Evolutionary conservation across 2,113 vertebrate species (phyloP), one percentile per base, ranked within the genome.

Genomic region (Nestor notabilis): DNA sequence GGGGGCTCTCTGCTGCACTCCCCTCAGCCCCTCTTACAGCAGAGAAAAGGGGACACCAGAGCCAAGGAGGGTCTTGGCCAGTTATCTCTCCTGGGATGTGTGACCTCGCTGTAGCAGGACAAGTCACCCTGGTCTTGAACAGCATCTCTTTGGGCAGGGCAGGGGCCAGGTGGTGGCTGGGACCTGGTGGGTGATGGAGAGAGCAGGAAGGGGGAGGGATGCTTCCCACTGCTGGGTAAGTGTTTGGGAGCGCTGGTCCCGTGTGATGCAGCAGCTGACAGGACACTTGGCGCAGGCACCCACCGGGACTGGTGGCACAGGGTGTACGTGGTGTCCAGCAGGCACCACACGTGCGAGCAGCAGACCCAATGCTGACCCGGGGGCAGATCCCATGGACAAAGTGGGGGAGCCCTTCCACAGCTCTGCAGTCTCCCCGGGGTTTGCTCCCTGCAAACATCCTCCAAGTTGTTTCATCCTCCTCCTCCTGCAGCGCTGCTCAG

Each of bases 331-430:
- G 0, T 33, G 66, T 77, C 70, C 75, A 85, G 79, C 82, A 49
- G 80, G 74, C 88, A 24, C 35, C 5, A 2, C 35, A 4, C 14
- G 5, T 44, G 69, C 13, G 69, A 83, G 43, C 80, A 25, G 76
- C 1, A 28, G 20, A 10, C 78, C 77, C 2, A 2, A 41, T 82
- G 90, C 76, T 50, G 39, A 18, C 9, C 70, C 14, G 0, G 29
- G 60, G 18, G 11, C 0, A 3, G 8, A 3, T 19, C 21, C 69
- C n/a, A 23, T 0, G 6, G 41, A n/a, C 27, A 77, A 55, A 49
- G 28, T 1, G 0, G 13, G 16, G 28, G 41, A 84, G 31, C 52
- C n/a, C 39, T 11, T 52, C 15, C 56, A 2, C 35, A 35, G 12
- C 56, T 35, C 83, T 19, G 47, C 56, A 27, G 28, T 7, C 58